Base-by-base conservation (phyloP, 2,888 invertebrate species). In the Platycnemis pennipes region DNA sequence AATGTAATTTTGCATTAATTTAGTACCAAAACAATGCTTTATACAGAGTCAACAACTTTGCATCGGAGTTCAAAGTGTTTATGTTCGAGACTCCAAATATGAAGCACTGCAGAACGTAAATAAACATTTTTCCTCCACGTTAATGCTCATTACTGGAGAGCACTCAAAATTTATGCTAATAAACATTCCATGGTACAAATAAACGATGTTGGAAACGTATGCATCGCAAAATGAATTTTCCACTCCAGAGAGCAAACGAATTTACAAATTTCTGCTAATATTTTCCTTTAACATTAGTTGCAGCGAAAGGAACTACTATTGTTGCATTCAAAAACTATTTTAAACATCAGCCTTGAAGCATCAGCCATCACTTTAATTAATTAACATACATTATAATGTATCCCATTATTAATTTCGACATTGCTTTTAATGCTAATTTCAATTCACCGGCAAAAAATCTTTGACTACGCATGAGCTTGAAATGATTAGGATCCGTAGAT, bases 131-230 rank as follows among this genome's bases (percentile, higher is more conserved):
- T 77, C 77, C 37, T 37, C 31, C 77, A 77, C n/a, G 37, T 77
- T 16, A 77, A 77, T 77, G 77, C 37, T 77, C 77, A 77, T 77
- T 77, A 77, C 77, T 37, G 31, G 77, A 77, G 37, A 77, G 77
- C 77, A 77, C 31, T 37, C 37, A 31, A 8, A 37, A 77, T 77
- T 77, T 77, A 77, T 77, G 77, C 37, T 77, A 77, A 77, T 77
- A 77, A 31, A 77, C 77, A 77, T 77, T 77, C 31, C 77, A 77
- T 31, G 31, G 37, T 37, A 77, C 31, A 77, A 31, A 37, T 77
- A 77, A 37, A 77, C 37, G 37, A 77, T 0, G 77, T n/a, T 31
- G 77, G 77, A 37, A 77, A 77, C 31, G 77, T 37, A 37, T 77
- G 16, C 37, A 2, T 37, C 31, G 77, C n/a, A n/a, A 77, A 77